Conservation (phyloP, 2,797 vertebrate genomes). For the Sebastes minor region DNA sequence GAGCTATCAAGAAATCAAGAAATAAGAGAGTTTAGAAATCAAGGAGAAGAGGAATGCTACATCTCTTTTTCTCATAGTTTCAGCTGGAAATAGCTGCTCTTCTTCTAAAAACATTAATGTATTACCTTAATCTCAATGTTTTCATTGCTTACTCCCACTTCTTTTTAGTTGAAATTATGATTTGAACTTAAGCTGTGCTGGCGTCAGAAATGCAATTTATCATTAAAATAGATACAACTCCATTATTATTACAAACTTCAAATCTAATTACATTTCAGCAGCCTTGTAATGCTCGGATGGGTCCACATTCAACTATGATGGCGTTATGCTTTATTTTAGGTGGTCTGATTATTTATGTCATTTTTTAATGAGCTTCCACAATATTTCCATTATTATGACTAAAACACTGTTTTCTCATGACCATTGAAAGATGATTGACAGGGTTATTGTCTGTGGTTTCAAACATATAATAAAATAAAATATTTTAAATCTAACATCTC, state of each 20-base stretch:
- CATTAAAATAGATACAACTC: neutral
- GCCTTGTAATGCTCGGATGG: constrained; percentile 8
- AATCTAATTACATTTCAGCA: constrained; percentile 30
- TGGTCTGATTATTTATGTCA: constrained; percentile 14
- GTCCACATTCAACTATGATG: constrained; percentile 13
- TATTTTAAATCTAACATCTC: neutral
- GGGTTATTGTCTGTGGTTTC: neutral
- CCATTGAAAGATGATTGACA: neutral
- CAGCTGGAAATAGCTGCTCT: neutral
- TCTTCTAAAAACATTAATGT: neutral
- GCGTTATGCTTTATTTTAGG: constrained; percentile 12
- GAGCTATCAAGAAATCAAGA: constrained; percentile 55
- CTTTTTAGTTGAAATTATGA: neutral
- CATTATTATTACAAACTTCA: constrained; percentile 1
- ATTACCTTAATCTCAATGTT: neutral
- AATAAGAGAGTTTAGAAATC: constrained; percentile 29
- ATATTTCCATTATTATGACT: neutral
- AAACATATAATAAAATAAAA: neutral
- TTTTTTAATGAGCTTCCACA: neutral
- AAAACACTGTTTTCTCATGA: neutral
- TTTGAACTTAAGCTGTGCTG: neutral
- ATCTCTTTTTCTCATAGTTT: neutral
- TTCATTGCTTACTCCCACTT: neutral
- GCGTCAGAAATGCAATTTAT: neutral
- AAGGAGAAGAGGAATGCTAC: neutral